A percentile compares a stretch with the other conserved stretches of the same genome.
Conservation (phyloP, 2,888 invertebrate genomes). For the Xylota sylvarum region DNA sequence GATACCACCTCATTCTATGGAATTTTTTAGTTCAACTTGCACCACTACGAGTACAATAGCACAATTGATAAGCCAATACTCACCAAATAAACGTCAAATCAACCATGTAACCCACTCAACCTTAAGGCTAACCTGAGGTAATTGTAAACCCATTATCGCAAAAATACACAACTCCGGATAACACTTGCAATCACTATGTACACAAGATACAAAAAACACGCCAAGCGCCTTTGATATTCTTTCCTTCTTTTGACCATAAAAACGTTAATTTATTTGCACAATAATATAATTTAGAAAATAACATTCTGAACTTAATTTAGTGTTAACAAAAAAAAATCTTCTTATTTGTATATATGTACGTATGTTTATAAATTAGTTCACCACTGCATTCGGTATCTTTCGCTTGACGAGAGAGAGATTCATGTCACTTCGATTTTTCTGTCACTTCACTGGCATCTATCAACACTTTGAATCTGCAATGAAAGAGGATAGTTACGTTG, state of each 20-base stretch:
- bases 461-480: conserved; percentile 46
- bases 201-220: background rate
- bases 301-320: conserved; percentile 8
- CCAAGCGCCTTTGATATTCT: conserved; percentile 7
- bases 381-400: conserved; percentile 13
- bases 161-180: background rate
- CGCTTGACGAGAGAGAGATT: conserved; percentile 54
- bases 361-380: conserved; percentile 28
- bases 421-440: conserved; percentile 43
- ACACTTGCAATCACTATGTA: background rate
- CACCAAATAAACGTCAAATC: conserved; percentile 10
- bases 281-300: conserved; percentile 34
- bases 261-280: conserved; percentile 39
- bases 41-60: conserved; percentile 2
- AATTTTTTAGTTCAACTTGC: conserved; percentile 3
- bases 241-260: conserved; percentile 29
- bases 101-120: conserved; percentile 18
- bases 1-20: background rate
- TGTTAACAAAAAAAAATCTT: background rate
- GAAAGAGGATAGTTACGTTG: conserved; percentile 11
- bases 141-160: background rate
- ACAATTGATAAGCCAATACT: conserved; percentile 22
- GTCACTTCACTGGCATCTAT: conserved; percentile 27
- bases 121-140: background rate
- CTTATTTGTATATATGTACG: background rate